These are phyloP conservation scores for Lottia scabra DNA, from an alignment of 2,888 invertebrate genomes.

Conservation along the genomic window DNA sequence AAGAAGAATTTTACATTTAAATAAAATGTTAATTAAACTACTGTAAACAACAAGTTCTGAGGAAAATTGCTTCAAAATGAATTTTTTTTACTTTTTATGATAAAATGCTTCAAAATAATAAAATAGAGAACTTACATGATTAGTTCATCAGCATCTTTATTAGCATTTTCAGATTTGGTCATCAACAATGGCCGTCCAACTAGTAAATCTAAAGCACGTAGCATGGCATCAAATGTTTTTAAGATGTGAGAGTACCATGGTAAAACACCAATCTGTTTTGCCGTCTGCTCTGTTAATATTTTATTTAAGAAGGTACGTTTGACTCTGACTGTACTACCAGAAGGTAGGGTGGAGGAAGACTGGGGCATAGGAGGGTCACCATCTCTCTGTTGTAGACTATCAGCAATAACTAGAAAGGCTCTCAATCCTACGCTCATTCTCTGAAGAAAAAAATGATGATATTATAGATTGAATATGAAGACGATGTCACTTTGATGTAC, in stretches of 20 bases:
- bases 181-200: conserved; percentile 97
- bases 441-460: conserved; percentile 41
- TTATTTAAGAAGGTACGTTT: conserved; percentile 97
- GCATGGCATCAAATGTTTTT: conserved; percentile 94
- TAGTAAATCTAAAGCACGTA: conserved; percentile 93
- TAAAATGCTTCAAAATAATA: no score
- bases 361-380: conserved; percentile 99
- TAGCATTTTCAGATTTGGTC: conserved; percentile 94
- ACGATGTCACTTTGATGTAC: no score
- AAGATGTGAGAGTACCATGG: conserved; percentile 96
- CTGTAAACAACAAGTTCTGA: no score
- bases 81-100: no score
- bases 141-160: conserved; percentile 77
- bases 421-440: conserved; percentile 98
- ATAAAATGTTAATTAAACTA: no score
- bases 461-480: no score
- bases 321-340: conserved; percentile 92
- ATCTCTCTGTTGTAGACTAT: conserved; percentile 97
- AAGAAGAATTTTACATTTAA: no score
- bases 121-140: conserved; percentile 59
- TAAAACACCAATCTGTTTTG: conserved; percentile 95
- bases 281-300: conserved; percentile 86
- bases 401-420: conserved; percentile 97
- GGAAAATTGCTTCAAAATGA: no score
- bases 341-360: conserved; percentile 92